Conservation (phyloP, 2,888 invertebrate species). For the Dichetophora obliterata region DNA sequence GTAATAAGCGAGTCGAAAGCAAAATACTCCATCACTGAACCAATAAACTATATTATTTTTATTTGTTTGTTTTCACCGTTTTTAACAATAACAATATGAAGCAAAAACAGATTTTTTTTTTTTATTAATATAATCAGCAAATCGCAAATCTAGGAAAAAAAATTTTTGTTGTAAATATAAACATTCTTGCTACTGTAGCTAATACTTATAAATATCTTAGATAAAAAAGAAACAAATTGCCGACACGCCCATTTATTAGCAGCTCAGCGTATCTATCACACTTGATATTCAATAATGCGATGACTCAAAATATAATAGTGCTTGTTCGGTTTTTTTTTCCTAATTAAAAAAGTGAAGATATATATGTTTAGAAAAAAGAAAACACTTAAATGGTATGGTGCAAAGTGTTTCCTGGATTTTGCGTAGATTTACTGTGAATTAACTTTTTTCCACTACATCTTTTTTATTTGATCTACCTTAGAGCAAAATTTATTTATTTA, state of each 20-base stretch:
- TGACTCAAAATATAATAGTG: background rate
- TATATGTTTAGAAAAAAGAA: background rate
- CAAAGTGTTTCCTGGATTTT: background rate
- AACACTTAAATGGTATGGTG: background rate
- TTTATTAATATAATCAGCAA: background rate
- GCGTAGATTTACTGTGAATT: background rate
- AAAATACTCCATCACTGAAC: too few relatives aligned
- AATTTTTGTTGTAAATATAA: too few relatives aligned
- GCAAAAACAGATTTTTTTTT: background rate
- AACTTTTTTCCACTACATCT: background rate
- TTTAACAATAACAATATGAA: background rate
- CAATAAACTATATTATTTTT: too few relatives aligned
- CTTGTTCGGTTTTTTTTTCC: too few relatives aligned
- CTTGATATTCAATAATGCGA: background rate
- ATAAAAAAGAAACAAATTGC: background rate
- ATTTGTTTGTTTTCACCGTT: background rate
- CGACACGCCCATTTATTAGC: too few relatives aligned
- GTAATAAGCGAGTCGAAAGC: too few relatives aligned
- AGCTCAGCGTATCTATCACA: background rate
- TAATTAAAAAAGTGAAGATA: background rate
- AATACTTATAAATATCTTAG: background rate
- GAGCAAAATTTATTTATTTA: background rate
- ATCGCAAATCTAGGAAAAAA: background rate
- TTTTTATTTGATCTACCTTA: background rate
- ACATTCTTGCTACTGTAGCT: background rate